Conservation (phyloP, 2,888 invertebrate species). For the Adelognathus sp. region DNA sequence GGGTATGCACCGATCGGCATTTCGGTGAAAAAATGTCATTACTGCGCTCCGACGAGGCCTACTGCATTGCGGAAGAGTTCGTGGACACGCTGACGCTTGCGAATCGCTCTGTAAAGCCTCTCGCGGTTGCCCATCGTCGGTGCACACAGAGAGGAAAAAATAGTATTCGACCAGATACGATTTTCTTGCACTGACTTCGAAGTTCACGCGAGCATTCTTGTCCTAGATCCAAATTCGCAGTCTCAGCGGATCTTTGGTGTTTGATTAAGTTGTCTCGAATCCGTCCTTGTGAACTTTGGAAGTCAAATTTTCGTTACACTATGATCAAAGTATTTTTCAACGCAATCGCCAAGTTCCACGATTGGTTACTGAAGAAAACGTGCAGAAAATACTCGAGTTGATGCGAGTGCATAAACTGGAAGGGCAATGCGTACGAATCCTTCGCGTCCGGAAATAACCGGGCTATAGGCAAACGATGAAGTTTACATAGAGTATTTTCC, state of each 20-base stretch:
- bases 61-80: slow-evolving; percentile 39
- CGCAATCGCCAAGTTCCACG: no score
- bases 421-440: background rate
- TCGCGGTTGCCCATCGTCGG: background rate
- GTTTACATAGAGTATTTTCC: slow-evolving; percentile 24
- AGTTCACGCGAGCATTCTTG: background rate
- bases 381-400: no score
- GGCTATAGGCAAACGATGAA: slow-evolving; percentile 11
- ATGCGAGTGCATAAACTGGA: background rate
- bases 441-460: slow-evolving; percentile 42
- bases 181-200: background rate
- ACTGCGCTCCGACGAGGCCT: background rate
- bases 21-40: background rate
- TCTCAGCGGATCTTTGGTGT: background rate
- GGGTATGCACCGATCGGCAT: background rate
- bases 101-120: slow-evolving; percentile 3
- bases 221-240: background rate
- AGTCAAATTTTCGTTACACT: no score
- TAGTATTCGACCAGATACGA: background rate
- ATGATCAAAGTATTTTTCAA: no score
- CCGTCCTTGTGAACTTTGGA: no score
- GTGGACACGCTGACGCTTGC: slow-evolving; percentile 15
- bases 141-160: background rate
- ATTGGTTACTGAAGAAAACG: no score
- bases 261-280: no score